Base-by-base conservation (phyloP, 2,888 invertebrate genomes). In the Ashinkailepas kermadecensis region DNA sequence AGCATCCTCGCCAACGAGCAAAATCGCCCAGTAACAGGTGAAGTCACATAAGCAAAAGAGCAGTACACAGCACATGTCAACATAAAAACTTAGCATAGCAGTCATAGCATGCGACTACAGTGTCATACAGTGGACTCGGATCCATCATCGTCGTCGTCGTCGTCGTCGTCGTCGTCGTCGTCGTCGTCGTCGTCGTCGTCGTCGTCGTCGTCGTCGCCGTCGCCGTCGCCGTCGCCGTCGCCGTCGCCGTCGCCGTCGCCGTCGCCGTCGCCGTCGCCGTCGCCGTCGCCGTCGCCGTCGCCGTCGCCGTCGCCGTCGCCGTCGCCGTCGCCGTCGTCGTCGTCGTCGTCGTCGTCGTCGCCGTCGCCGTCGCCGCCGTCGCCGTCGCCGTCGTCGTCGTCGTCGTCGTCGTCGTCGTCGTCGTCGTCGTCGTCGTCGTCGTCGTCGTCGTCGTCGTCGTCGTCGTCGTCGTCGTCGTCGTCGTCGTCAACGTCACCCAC, bases 231-330 rank as follows among this genome's bases (percentile, higher is more conserved):
- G 84, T 84, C 85, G 82, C 84, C 85, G 82, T 84, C 85, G 83
- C 84, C 84, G 70, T 85, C 85, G 78, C 81, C 83, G 83, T 85
- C 85, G 81, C 84, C 84, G 83, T 85, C 85, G 81, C 84, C 85
- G 82, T 84, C 84, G 82, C 85, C 85, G 81, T 85, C 84, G 81
- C 84, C 84, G 82, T 84, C 84, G 82, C 85, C 84, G 80, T 85
- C 85, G 80, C 85, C 82, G 79, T 85, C 85, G 64, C 85, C 85
- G 81, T 85, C 85, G 81, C 85, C 85, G n/a, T 65, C 65, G 65
- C n/a, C n/a, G n/a, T n/a, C 15, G 65, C n/a, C n/a, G 15, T 65
- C 65, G n/a, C 65, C 15, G n/a, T 65, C 65, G n/a, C n/a, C 65
- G n/a, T 65, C 65, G n/a, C n/a, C 65, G n/a, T 65, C 65, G n/a